Conservation (phyloP, 2,797 vertebrate genomes). For the Dryobates pubescens region DNA sequence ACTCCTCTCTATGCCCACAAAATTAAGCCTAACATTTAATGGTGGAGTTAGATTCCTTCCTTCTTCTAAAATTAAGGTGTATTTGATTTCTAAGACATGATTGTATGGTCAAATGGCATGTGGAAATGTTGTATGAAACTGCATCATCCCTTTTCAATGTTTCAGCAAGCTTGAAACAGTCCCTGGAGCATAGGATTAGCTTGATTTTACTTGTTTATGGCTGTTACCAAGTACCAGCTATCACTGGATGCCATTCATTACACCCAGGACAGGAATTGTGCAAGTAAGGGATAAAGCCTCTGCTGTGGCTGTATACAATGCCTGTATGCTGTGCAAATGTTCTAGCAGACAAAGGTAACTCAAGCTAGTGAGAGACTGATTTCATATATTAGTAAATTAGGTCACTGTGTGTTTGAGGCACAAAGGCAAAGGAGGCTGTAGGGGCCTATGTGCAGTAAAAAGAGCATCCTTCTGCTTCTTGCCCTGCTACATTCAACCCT, state of each 20-base stretch:
- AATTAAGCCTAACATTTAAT: not conserved
- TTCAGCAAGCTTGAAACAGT: not conserved
- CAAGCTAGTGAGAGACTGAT: not conserved
- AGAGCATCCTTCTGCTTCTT: rapidly evolving
- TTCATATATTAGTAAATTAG: not conserved
- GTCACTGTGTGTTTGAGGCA: not conserved
- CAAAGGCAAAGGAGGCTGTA: not conserved
- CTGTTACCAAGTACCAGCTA: not conserved
- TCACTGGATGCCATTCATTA: not conserved
- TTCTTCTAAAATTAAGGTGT: not conserved
- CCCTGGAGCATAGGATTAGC: not conserved
- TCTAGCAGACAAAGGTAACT: not conserved
- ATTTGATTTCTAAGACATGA: not conserved
- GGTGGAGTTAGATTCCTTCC: not conserved
- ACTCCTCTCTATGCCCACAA: not conserved
- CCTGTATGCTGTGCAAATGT: not conserved
- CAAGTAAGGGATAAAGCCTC: not conserved
- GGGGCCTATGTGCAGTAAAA: not conserved
- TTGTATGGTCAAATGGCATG: not conserved
- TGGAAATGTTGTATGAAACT: not conserved
- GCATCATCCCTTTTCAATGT: not conserved
- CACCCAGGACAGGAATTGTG: not conserved
- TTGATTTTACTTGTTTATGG: not conserved
- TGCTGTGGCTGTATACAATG: not conserved
- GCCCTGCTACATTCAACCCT: rapidly evolving